Evolutionary conservation across 2,888 invertebrate species (phyloP).

Genomic region (Prosopocoilus inquinatus): DNA sequence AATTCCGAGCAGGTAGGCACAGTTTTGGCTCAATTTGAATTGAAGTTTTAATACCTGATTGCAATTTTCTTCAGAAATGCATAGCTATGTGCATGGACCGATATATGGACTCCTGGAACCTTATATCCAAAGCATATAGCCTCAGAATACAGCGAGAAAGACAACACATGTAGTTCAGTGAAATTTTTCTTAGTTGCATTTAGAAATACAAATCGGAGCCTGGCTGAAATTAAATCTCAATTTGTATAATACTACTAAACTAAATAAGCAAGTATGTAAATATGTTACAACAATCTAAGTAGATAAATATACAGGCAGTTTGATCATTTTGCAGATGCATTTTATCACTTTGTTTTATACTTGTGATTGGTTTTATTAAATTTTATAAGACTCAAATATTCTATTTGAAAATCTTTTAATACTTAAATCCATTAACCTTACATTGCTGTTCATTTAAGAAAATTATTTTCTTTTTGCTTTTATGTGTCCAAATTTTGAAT

Average conservation of each 20-base stretch:
- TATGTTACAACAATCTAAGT: not conserved
- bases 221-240: not conserved
- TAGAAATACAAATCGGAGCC: not conserved
- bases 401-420: too few relatives aligned
- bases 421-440: too few relatives aligned
- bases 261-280: not conserved
- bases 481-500: too few relatives aligned
- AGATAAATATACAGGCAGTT: slow-evolving; percentile 2
- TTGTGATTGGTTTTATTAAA: too few relatives aligned
- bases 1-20: slow-evolving; percentile 73
- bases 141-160: slow-evolving; percentile 81
- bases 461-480: too few relatives aligned
- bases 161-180: slow-evolving; percentile 25
- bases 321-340: slow-evolving; percentile 5
- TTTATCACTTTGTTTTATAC: not conserved
- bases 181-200: slow-evolving; percentile 1
- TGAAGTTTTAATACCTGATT: not conserved
- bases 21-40: not conserved
- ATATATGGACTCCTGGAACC: slow-evolving; percentile 95
- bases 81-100: slow-evolving; percentile 98
- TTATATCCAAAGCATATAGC: slow-evolving; percentile 87
- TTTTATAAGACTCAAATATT: too few relatives aligned
- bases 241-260: not conserved
- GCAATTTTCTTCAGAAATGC: slow-evolving; percentile 73
- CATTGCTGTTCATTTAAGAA: too few relatives aligned